A percentile compares a stretch with the other conserved stretches of the same genome.
Evolutionary conservation across 2,797 vertebrate species (phyloP).

Genomic region (Natrix natrix): DNA sequence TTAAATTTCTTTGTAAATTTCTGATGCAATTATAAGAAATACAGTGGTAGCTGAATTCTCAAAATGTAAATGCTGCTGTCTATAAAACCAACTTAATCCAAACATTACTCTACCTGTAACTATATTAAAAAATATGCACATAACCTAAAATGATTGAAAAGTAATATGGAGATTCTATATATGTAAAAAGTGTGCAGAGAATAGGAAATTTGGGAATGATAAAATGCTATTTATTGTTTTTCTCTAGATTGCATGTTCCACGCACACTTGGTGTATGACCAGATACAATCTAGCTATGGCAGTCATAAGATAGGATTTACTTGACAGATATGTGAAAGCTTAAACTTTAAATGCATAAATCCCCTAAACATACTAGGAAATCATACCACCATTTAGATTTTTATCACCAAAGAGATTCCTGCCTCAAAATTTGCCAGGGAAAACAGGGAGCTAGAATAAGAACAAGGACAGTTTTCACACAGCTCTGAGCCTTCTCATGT

Average conservation of each 20-base stretch:
- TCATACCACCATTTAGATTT: neutral
- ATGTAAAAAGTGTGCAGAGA: neutral
- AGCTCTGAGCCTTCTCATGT: slow-evolving; percentile 10
- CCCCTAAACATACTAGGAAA: neutral
- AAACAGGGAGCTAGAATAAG: neutral
- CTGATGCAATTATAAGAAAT: neutral
- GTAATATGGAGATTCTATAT: neutral
- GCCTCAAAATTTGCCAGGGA: neutral
- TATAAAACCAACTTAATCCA: neutral
- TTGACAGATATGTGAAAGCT: neutral
- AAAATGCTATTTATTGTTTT: neutral
- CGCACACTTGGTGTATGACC: neutral
- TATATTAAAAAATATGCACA: neutral
- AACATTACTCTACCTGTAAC: neutral
- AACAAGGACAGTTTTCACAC: neutral
- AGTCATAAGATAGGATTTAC: neutral
- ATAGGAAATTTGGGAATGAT: neutral
- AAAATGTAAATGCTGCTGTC: neutral
- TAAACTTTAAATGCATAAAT: neutral
- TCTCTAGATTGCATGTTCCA: neutral
- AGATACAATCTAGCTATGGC: neutral
- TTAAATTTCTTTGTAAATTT: neutral
- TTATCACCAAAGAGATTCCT: neutral
- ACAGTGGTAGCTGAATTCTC: neutral
- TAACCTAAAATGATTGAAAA: neutral